phyloP scores from a whole-genome alignment of 2,888 invertebrate species.

The Helobdella robusta region DNA sequence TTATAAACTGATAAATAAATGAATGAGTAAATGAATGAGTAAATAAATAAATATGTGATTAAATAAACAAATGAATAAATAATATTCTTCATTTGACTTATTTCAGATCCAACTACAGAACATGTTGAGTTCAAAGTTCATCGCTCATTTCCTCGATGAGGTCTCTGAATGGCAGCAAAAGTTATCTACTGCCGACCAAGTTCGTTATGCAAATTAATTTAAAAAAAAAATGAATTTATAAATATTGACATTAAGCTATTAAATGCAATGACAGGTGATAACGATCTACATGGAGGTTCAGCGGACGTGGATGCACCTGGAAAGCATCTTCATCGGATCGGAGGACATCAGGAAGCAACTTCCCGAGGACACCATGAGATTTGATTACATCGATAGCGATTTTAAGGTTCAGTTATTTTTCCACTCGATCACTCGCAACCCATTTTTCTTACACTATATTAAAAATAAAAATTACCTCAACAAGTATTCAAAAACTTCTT shows the following conservation, averaged over 20 bases:
- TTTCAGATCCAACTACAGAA: constrained; percentile 82
- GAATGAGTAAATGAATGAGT: too few relatives aligned
- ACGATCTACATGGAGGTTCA: constrained; percentile 76
- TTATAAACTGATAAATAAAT: too few relatives aligned
- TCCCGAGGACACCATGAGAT: constrained; percentile 82
- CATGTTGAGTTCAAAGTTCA: constrained; percentile 89
- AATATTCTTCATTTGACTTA: not conserved
- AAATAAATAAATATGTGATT: too few relatives aligned
- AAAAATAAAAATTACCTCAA: too few relatives aligned
- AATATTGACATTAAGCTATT: not conserved
- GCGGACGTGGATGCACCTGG: constrained; percentile 89
- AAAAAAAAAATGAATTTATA: not conserved
- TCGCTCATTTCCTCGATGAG: constrained; percentile 86
- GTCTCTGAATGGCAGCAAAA: constrained; percentile 89
- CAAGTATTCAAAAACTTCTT: not conserved
- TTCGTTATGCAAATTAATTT: not conserved
- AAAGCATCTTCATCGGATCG: constrained; percentile 94
- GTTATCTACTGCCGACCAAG: constrained; percentile 79
- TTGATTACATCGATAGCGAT: constrained; percentile 78
- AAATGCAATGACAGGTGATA: constrained; percentile 49
- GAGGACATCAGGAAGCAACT: constrained; percentile 89
- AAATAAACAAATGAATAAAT: too few relatives aligned
- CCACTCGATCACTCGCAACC: too few relatives aligned
- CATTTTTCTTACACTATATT: too few relatives aligned
- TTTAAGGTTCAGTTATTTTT: constrained; percentile 80